A percentile compares a stretch with the other conserved stretches of the same genome.
Evolutionary conservation across 1,140 invertebrate species (phyloP).

Genomic region (Bradynema listronoti): DNA sequence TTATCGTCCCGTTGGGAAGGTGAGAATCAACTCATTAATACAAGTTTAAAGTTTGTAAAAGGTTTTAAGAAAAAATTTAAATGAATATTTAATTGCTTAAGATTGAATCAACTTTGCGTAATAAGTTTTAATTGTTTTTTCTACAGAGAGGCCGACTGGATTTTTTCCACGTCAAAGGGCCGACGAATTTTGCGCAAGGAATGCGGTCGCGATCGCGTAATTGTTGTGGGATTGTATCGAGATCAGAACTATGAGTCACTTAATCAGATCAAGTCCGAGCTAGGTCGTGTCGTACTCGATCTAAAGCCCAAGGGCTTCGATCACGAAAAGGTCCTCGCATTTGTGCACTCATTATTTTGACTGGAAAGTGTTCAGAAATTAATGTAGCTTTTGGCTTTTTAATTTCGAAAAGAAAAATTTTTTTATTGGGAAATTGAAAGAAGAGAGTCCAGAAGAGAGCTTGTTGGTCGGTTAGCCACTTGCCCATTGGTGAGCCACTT

Average conservation of each 20-base stretch:
- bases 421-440: too few species aligned
- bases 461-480: too few species aligned
- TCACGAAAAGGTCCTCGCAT: slow-evolving; percentile 18
- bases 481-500: too few species aligned
- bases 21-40: not conserved
- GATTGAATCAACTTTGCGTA: not conserved
- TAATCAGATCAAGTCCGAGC: slow-evolving; percentile 26
- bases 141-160: slow-evolving; percentile 45
- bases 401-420: too few species aligned
- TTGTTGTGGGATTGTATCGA: slow-evolving; percentile 33
- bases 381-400: too few species aligned
- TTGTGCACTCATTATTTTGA: too few species aligned
- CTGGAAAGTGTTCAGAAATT: too few species aligned
- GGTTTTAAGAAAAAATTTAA: not conserved
- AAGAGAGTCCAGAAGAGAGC: too few species aligned
- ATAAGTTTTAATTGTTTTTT: not conserved
- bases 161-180: slow-evolving; percentile 47
- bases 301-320: slow-evolving; percentile 28
- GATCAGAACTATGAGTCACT: slow-evolving; percentile 30
- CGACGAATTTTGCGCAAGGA: slow-evolving; percentile 32
- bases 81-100: not conserved
- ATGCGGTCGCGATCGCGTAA: slow-evolving; percentile 37
- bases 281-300: slow-evolving; percentile 26
- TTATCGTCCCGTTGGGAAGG: slow-evolving; percentile 48
- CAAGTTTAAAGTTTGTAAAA: not conserved